Conservation (phyloP, 2,888 invertebrate genomes). For the Parasteatoda lunata region DNA sequence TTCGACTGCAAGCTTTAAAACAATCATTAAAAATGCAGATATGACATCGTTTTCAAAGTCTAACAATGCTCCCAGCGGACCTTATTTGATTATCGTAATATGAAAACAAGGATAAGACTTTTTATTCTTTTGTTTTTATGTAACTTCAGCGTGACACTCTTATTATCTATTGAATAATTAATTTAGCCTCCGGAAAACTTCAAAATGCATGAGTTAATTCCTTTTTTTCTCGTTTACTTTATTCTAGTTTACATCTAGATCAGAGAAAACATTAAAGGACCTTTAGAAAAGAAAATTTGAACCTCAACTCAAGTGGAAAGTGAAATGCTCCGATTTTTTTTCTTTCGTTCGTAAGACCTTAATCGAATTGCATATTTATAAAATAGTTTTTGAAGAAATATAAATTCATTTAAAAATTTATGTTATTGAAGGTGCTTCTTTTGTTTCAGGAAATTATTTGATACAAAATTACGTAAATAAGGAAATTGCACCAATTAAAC, state of each 20-base stretch:
- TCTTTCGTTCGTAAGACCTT: background rate
- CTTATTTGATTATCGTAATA: constrained; percentile 15
- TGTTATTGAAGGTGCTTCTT: no score
- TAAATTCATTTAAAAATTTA: background rate
- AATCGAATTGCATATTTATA: background rate
- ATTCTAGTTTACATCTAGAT: background rate
- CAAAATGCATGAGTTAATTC: background rate
- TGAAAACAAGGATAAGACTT: background rate
- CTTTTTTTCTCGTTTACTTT: background rate
- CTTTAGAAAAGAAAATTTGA: no score
- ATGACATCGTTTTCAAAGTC: background rate
- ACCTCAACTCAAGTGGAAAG: no score
- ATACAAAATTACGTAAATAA: no score
- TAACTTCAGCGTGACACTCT: background rate
- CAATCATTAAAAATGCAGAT: constrained; percentile 10
- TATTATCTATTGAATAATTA: constrained; percentile 28
- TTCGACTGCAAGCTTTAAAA: background rate
- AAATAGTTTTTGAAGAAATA: background rate
- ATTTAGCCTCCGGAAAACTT: constrained; percentile 7
- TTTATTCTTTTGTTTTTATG: background rate
- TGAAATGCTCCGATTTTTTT: background rate
- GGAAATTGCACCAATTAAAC: no score
- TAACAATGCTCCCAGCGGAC: constrained; percentile 1
- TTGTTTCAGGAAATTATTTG: no score
- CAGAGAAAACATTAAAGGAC: no score